phyloP scores from a whole-genome alignment of 2,888 invertebrate genomes.

The Perizoma flavofasciatum region DNA sequence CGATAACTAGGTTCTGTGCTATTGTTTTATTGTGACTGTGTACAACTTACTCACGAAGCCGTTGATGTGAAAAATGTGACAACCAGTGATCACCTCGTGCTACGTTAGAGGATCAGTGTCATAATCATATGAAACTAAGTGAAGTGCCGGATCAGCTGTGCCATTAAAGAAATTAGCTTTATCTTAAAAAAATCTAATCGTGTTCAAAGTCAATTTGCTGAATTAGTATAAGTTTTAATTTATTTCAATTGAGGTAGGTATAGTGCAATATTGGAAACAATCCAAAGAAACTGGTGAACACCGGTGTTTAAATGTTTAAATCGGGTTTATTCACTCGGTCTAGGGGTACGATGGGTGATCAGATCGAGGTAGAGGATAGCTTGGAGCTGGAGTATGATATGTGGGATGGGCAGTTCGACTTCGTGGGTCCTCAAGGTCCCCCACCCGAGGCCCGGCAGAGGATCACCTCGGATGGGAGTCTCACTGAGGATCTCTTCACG shows the following conservation, averaged over 20 bases:
- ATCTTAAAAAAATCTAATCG: constrained; percentile 68
- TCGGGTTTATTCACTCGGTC: constrained; percentile 75
- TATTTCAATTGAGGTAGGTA: constrained; percentile 47
- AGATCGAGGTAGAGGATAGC: constrained; percentile 81
- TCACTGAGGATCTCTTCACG: constrained; percentile 77
- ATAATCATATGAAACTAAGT: constrained; percentile 48
- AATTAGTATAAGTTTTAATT: constrained; percentile 51
- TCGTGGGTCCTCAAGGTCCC: constrained; percentile 86
- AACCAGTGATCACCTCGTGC: constrained; percentile 52
- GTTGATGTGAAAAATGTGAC: constrained; percentile 64
- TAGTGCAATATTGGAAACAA: constrained; percentile 72
- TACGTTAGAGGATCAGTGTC: constrained; percentile 48
- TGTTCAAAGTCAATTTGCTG: constrained; percentile 59
- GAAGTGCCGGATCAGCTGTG: constrained; percentile 54
- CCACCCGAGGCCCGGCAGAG: constrained; percentile 63
- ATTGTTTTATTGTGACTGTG: constrained; percentile 31
- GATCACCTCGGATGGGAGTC: constrained; percentile 69
- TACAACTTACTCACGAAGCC: constrained; percentile 39
- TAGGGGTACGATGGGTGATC: constrained; percentile 73
- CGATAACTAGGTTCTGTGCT: constrained; percentile 61
- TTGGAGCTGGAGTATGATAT: constrained; percentile 92
- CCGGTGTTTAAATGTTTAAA: constrained; percentile 74
- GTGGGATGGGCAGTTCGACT: constrained; percentile 96
- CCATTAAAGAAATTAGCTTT: constrained; percentile 70
- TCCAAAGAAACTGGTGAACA: constrained; percentile 63